These are phyloP conservation scores for Geophilus truncorum DNA, from an alignment of 2,888 invertebrate species.

Conservation along the genomic window DNA sequence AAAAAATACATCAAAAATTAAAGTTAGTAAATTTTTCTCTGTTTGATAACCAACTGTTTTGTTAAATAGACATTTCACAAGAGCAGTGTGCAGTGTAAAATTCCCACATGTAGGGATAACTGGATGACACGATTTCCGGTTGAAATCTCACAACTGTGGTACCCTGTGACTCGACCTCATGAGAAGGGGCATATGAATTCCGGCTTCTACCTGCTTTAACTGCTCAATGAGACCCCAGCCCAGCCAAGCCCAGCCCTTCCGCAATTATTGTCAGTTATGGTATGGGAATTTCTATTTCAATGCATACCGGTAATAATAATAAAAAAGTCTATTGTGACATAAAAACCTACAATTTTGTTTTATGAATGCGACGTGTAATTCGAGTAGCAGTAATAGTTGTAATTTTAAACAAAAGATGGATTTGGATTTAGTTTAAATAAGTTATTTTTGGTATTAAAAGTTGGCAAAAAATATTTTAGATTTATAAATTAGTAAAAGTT, in stretches of 20 bases:
- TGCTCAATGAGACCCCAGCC: not conserved
- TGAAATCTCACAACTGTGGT: not conserved
- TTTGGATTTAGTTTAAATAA: no score
- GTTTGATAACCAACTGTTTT: no score
- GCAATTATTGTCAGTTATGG: not conserved
- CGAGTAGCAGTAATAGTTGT: no score
- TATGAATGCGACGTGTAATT: no score
- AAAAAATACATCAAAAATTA: not conserved
- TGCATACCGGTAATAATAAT: no score
- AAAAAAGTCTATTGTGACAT: not conserved
- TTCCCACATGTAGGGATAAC: not conserved
- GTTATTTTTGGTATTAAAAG: no score
- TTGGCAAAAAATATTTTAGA: not conserved
- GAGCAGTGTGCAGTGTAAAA: not conserved
- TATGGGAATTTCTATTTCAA: not conserved
- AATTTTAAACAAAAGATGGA: no score
- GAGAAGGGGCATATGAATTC: slow-evolving; percentile 18
- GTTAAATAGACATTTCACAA: not conserved
- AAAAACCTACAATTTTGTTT: not conserved
- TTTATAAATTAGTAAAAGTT: not conserved
- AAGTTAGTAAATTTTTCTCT: not conserved
- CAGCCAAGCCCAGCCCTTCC: no score
- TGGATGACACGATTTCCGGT: not conserved
- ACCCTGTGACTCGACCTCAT: slow-evolving; percentile 24
- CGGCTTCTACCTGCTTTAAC: slow-evolving; percentile 10